Base-by-base conservation (phyloP, 2,113 vertebrate species). In the Sardina pilchardus region DNA sequence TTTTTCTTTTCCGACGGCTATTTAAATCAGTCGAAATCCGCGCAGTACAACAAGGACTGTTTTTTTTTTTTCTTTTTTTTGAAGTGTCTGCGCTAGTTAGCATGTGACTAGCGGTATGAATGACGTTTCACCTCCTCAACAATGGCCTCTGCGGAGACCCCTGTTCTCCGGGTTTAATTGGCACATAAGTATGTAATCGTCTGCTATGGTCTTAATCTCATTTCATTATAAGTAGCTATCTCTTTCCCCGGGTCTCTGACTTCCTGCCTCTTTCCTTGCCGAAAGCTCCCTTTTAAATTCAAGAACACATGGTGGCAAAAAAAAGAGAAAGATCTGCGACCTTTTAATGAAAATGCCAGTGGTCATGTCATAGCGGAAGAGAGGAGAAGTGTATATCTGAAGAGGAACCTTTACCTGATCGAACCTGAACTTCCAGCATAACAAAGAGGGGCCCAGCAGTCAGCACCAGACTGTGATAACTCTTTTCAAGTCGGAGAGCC, bases 301-400 rank as follows among this genome's bases (percentile, higher is more conserved):
- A 96, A 96, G 95, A 95, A 92, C 86, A 67, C 26, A 67, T n/a
- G 48, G 30, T 12, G n/a, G 94, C 45, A 95, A 95, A 92, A 88
- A 90, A 94, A 92, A 94, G 96, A 95, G 95, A 96, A 94, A 96
- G 96, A 96, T 93, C 90, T 90, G 87, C 96, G 96, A 97, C 96
- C 96, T 97, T 97, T 97, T 95, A 91, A 94, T 94, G 95, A 93
- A 95, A 95, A 95, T 95, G 94, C 94, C 95, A 95, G 91, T 92
- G 90, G 90, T 92, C 90, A 89, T 94, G 93, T 95, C 92, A 90
- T 87, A 89, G 90, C 86, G 82, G 81, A 56, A 86, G 85, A 67
- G 26, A 30, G 63, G 63, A 67, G n/a, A 67, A 67, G n/a, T 67
- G 63, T 30, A 67, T 67, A 67, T 67, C 63, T 67, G 56, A 67